These are phyloP conservation scores for Serranus cabrilla DNA, from an alignment of 2,797 vertebrate species.

Conservation along the genomic window DNA sequence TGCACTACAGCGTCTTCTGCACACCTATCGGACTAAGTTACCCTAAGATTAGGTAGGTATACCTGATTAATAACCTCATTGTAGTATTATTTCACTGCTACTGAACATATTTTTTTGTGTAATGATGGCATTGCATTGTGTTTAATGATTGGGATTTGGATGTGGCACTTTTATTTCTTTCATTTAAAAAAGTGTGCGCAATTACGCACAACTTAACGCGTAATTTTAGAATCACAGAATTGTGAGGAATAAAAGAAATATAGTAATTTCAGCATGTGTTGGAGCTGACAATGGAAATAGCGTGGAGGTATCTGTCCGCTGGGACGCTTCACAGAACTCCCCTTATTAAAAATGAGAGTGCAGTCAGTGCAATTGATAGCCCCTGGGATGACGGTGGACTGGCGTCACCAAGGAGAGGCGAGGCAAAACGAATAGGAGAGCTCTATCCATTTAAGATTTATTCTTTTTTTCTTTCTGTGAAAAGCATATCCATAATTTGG, in stretches of 20 bases:
- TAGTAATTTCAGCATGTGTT: constrained; percentile 28
- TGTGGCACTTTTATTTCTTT: constrained; percentile 11
- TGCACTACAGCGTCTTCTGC: constrained; percentile 97
- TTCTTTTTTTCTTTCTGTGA: constrained; percentile 36
- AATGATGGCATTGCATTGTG: neutral
- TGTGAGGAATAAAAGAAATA: neutral
- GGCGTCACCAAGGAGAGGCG: constrained; percentile 86
- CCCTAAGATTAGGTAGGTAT: constrained; percentile 94
- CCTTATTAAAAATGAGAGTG: constrained; percentile 83
- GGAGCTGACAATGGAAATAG: constrained; percentile 69
- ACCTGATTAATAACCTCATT: neutral
- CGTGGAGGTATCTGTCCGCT: constrained; percentile 69
- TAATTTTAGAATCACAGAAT: neutral
- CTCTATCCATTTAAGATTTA: constrained; percentile 60
- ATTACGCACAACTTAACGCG: constrained; percentile 36
- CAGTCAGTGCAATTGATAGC: constrained; percentile 75
- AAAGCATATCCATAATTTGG: constrained; percentile 69
- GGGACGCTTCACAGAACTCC: constrained; percentile 79
- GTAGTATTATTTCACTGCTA: neutral
- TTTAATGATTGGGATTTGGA: neutral
- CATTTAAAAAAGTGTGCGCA: constrained; percentile 27
- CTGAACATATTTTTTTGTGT: neutral
- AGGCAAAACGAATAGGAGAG: constrained; percentile 81
- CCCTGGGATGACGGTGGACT: constrained; percentile 81
- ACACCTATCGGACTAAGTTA: constrained; percentile 95